Percentiles rank a stretch among this genome's conserved stretches.
Conservation (phyloP, 2,888 invertebrate genomes). For the Drosophila anomelani region DNA sequence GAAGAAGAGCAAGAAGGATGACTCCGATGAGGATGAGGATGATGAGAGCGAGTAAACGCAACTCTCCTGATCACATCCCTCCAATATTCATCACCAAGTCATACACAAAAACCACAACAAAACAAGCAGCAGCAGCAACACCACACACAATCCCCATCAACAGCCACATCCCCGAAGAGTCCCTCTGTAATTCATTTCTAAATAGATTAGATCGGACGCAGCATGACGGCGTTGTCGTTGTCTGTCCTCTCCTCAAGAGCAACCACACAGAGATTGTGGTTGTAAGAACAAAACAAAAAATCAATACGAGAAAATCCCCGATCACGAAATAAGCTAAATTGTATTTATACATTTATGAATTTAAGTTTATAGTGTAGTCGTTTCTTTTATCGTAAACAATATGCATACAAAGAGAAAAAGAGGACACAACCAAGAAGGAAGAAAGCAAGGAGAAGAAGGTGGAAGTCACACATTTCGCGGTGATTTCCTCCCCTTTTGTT, state of each 20-base stretch:
- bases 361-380: conserved; percentile 75
- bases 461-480: conserved; percentile 6
- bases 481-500: conserved; percentile 21
- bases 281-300: conserved; percentile 10
- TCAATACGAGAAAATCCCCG: conserved; percentile 21
- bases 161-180: conserved; percentile 1
- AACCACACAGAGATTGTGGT: conserved; percentile 18
- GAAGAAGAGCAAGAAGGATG: conserved; percentile 87
- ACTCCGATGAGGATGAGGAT: conserved; percentile 87
- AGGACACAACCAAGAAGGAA: conserved; percentile 30
- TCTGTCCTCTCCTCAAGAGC: neutral
- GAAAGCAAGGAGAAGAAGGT: conserved; percentile 9
- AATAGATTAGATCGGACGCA: conserved; percentile 19
- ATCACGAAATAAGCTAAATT: conserved; percentile 40
- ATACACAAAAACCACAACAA: conserved; percentile 21
- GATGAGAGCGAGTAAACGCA: conserved; percentile 87
- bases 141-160: conserved; percentile 10
- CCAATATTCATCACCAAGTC: conserved; percentile 39
- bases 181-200: conserved; percentile 16
- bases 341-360: conserved; percentile 73
- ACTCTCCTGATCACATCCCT: conserved; percentile 2
- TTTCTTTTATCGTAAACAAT: conserved; percentile 61
- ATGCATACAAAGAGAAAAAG: conserved; percentile 49
- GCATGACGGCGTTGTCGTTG: neutral
- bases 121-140: conserved; percentile 18